phyloP scores from a whole-genome alignment of 2,888 invertebrate species.

The Drosophila eohydei region DNA sequence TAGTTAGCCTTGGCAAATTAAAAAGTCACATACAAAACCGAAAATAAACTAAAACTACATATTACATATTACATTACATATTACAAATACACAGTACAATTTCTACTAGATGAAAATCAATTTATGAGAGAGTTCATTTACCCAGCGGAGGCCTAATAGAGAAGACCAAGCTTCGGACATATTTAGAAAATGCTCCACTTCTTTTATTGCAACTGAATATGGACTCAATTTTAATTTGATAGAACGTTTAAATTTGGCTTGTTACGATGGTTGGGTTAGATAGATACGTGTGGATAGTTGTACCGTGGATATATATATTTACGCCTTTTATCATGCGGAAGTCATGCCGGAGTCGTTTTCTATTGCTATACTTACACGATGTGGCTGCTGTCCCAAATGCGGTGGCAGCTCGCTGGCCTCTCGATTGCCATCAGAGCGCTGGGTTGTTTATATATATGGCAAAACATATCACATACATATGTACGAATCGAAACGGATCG shows the following conservation, averaged over 20 bases:
- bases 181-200: not conserved
- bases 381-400: conserved; percentile 75
- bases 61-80: not conserved
- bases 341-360: conserved; percentile 61
- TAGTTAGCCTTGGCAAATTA: conserved; percentile 33
- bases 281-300: conserved; percentile 10
- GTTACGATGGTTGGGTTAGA: conserved; percentile 27
- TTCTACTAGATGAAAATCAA: conserved; percentile 11
- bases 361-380: conserved; percentile 79
- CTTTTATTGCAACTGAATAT: conserved; percentile 11
- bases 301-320: conserved; percentile 4
- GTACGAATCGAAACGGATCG: conserved; percentile 14
- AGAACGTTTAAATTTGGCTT: conserved; percentile 38
- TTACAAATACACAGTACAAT: conserved; percentile 12
- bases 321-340: conserved; percentile 60
- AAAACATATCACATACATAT: conserved; percentile 42
- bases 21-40: conserved; percentile 8
- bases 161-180: conserved; percentile 26
- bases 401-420: conserved; percentile 82
- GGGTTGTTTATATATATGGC: conserved; percentile 34
- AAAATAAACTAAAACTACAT: conserved; percentile 28
- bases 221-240: conserved; percentile 13
- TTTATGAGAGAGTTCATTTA: conserved; percentile 42
- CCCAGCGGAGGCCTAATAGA: conserved; percentile 35
- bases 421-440: conserved; percentile 82